These are phyloP conservation scores for Platygyra sinensis DNA, from an alignment of 64 coral and sea anemone species.

Conservation along the genomic window DNA sequence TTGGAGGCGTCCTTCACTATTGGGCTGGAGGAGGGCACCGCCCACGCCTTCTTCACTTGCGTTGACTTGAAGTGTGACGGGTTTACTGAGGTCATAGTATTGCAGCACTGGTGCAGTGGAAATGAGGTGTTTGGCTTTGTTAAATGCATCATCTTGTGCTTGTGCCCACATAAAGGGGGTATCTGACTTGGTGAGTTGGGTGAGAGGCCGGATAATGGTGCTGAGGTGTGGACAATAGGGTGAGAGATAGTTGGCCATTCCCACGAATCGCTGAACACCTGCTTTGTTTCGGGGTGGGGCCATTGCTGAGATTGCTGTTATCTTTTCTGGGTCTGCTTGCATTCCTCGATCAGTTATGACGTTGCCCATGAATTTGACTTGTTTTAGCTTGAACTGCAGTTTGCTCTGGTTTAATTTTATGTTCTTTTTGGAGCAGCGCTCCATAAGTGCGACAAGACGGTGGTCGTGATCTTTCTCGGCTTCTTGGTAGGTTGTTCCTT, in stretches of 20 bases:
- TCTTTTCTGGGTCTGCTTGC: conserved; percentile 19
- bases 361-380: conserved; percentile 35
- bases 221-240: conserved; percentile 45
- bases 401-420: conserved; percentile 22
- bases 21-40: neutral
- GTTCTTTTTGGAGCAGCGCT: conserved; percentile 31
- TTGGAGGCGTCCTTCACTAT: neutral
- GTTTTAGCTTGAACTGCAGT: conserved; percentile 21
- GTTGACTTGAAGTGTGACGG: neutral
- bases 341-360: conserved; percentile 23
- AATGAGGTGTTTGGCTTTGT: neutral
- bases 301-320: conserved; percentile 29
- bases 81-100: neutral
- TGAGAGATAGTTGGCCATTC: conserved; percentile 59
- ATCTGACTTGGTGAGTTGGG: neutral
- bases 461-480: conserved; percentile 42
- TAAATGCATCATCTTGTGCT: neutral
- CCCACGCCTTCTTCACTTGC: neutral
- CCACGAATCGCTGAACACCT: conserved; percentile 53
- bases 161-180: neutral
- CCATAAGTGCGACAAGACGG: conserved; percentile 35
- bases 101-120: neutral
- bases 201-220: neutral
- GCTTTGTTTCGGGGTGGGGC: conserved; percentile 42
- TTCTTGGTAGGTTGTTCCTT: conserved; percentile 13